Evolutionary conservation across 2,113 vertebrate genomes (phyloP).

Genomic region (Aspiorhynchus laticeps): DNA sequence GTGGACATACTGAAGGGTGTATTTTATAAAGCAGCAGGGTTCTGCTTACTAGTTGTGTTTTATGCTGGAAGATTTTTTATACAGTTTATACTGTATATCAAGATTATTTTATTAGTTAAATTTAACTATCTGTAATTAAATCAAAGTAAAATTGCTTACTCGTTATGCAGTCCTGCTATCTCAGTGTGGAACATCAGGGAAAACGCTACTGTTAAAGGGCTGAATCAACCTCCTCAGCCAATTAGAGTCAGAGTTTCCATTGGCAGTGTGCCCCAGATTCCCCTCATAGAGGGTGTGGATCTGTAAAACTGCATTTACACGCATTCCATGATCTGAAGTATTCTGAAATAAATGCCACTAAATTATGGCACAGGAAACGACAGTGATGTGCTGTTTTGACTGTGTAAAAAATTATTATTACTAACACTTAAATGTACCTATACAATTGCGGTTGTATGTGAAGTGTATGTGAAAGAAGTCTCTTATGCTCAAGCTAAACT

Average conservation of each 20-base stretch:
- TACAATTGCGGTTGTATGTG: too few species aligned
- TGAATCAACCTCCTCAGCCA: constrained; percentile 46
- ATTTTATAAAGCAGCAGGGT: constrained; percentile 45
- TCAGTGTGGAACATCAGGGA: not conserved
- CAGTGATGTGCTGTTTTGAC: not conserved
- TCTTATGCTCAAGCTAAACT: not conserved
- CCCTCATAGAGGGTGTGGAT: constrained; percentile 3
- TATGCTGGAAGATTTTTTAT: constrained; percentile 28
- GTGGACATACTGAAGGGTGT: constrained; percentile 1
- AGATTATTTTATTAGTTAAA: constrained; percentile 26
- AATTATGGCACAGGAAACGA: constrained; percentile 1
- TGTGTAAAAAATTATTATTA: not conserved
- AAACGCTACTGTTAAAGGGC: constrained; percentile 23
- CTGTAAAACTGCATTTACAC: constrained; percentile 19
- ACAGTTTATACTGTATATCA: constrained; percentile 4
- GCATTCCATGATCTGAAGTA: constrained; percentile 8
- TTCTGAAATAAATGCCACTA: constrained; percentile 6
- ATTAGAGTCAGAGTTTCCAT: constrained; percentile 29
- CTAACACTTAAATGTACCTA: not conserved
- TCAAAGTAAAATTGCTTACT: constrained; percentile 20
- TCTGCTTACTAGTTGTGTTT: constrained; percentile 37
- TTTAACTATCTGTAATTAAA: constrained; percentile 7
- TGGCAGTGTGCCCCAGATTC: constrained; percentile 8
- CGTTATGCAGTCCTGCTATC: constrained; percentile 12
- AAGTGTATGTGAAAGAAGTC: not conserved